Percentiles rank a stretch among this genome's conserved stretches.
These are phyloP conservation scores for Tridacna gigas DNA, from an alignment of 2,888 invertebrate species.

Conservation along the genomic window DNA sequence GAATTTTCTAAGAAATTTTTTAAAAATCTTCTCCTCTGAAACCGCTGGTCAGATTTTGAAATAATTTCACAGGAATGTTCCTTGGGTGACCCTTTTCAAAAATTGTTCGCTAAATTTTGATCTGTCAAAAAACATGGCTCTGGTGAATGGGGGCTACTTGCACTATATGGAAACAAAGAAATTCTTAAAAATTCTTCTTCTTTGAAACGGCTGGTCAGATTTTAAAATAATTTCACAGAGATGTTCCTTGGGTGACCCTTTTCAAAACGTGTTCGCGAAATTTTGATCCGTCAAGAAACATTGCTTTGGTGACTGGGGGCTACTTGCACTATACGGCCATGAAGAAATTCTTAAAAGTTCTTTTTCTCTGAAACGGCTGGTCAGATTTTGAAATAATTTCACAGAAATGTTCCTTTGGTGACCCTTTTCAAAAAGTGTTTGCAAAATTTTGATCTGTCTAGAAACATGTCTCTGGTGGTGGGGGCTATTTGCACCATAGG, in stretches of 20 bases:
- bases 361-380: neutral
- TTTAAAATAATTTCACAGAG: neutral
- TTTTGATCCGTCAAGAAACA: neutral
- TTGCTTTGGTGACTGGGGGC: neutral
- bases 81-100: too few relatives aligned
- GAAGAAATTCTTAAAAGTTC: neutral
- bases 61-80: too few relatives aligned
- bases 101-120: too few relatives aligned
- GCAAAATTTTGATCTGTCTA: neutral
- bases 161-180: too few relatives aligned
- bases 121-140: too few relatives aligned
- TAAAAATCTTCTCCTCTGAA: too few relatives aligned
- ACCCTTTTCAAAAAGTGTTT: neutral
- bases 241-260: neutral
- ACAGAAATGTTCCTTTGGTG: neutral
- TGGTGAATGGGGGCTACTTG: too few relatives aligned
- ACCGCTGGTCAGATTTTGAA: too few relatives aligned
- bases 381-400: neutral
- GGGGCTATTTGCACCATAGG: neutral
- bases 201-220: too few relatives aligned
- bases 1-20: too few relatives aligned
- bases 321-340: neutral
- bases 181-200: too few relatives aligned
- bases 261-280: neutral
- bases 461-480: neutral